A percentile compares a stretch with the other conserved stretches of the same genome.
Evolutionary conservation across 2,888 invertebrate species (phyloP).

Genomic region (Bruchidius siliquastri): DNA sequence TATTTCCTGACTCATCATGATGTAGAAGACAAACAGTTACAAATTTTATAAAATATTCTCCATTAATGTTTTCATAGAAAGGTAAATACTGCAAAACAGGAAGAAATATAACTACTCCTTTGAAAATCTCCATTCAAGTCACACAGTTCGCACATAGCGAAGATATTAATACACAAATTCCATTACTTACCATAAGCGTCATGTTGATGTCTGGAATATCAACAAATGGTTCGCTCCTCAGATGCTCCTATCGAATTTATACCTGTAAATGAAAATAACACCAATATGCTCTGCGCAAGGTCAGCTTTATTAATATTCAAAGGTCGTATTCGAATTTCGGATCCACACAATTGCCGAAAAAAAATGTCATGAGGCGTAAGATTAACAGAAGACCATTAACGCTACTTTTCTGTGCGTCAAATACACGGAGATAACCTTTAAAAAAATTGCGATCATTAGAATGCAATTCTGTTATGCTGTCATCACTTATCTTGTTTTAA

Average conservation of each 20-base stretch:
- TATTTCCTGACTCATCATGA: too few species aligned
- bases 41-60: too few species aligned
- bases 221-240: neutral
- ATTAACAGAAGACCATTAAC: neutral
- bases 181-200: neutral
- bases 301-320: neutral
- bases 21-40: too few species aligned
- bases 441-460: neutral
- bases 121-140: too few species aligned
- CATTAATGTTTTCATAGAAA: too few species aligned
- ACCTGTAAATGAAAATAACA: neutral
- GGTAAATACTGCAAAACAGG: too few species aligned
- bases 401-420: too few species aligned
- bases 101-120: too few species aligned
- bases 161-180: too few species aligned
- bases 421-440: neutral
- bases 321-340: neutral
- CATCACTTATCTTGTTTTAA: neutral
- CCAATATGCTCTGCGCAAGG: neutral
- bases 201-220: neutral
- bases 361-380: neutral
- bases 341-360: neutral
- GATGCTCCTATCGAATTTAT: neutral
- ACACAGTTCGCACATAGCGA: too few species aligned
- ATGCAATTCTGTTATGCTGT: neutral